Evolutionary conservation across 2,888 invertebrate species (phyloP), one percentile per base, ranked within the genome.

Genomic region (Drosophila pullipes): DNA sequence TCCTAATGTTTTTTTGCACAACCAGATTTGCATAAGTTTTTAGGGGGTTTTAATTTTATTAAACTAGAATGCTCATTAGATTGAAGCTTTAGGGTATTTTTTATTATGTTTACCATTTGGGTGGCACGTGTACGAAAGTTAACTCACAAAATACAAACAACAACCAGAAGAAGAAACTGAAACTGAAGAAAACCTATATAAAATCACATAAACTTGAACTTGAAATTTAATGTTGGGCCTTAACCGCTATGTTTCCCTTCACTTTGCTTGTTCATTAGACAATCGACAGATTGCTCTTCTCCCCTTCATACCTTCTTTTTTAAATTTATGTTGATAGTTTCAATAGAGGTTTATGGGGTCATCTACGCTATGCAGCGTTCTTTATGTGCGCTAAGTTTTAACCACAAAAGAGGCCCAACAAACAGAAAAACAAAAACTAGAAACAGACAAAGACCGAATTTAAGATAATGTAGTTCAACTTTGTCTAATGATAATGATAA

Each of bases 161-260:
- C 49, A 18, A 33, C 53, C 61, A 50, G 10, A 63, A 39, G 55
- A 60, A 44, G 41, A 44, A n/a, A 50, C 31, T 37, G 49, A n/a
- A 44, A 61, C 44, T 54, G 30, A 75, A 57, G 72, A 50, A 59
- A 55, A 55, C 53, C 54, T 35, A 47, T 49, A 13, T 13, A 35
- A 37, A 72, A 30, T 58, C 69, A 74, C 55, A 69, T 76, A 88
- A 89, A 82, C 90, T 90, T 87, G 89, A 87, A 88, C 87, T 87
- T 87, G 87, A 82, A 25, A 61, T 61, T 77, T 66, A 64, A 77
- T 81, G 63, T 69, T 74, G 76, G 69, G 74, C 81, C 62, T 79
- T 73, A 79, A 81, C 78, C 81, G 69, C 78, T 66, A 81, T 47
- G 66, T 53, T 73, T 69, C 78, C 78, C 69, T 81, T 78, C 78